Conservation (phyloP, 1,140 invertebrate species). For the Grapholita molesta region DNA sequence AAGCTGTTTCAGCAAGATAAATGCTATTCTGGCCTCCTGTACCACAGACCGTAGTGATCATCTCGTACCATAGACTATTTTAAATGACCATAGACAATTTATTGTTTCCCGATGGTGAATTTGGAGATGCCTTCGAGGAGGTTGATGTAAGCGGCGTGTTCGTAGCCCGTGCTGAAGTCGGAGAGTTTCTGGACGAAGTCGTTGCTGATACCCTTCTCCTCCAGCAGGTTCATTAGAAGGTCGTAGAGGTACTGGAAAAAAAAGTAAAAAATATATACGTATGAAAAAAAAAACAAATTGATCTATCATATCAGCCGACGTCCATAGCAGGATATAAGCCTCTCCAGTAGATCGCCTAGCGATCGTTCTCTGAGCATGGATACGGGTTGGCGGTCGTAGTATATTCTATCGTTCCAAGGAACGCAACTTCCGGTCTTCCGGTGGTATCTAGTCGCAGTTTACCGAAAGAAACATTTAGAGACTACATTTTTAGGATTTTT, state of each 20-base stretch:
- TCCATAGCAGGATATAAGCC: too few species aligned
- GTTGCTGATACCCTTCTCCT: slow-evolving; percentile 95
- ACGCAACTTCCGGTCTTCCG: too few species aligned
- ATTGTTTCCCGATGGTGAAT: slow-evolving; percentile 85
- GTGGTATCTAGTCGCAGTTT: too few species aligned
- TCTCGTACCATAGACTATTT: not conserved
- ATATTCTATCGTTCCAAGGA: too few species aligned
- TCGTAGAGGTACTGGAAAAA: slow-evolving; percentile 93
- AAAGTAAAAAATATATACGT: slow-evolving; percentile 36
- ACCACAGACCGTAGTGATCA: not conserved
- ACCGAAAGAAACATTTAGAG: too few species aligned
- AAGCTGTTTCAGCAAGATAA: slow-evolving; percentile 61
- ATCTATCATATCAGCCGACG: not conserved
- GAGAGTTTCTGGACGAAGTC: slow-evolving; percentile 93
- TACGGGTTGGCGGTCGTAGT: too few species aligned
- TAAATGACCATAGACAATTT: slow-evolving; percentile 18
- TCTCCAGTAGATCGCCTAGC: too few species aligned
- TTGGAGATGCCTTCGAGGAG: slow-evolving; percentile 91
- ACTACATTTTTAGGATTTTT: too few species aligned
- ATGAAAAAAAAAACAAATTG: not conserved
- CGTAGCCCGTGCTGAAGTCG: slow-evolving; percentile 92
- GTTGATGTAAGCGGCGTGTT: slow-evolving; percentile 92
- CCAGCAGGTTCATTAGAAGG: slow-evolving; percentile 94
- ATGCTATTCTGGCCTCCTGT: slow-evolving; percentile 34
- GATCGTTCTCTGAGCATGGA: too few species aligned